Evolutionary conservation across 2,888 invertebrate species (phyloP), one percentile per base, ranked within the genome.

Genomic region (Sericinus montela): DNA sequence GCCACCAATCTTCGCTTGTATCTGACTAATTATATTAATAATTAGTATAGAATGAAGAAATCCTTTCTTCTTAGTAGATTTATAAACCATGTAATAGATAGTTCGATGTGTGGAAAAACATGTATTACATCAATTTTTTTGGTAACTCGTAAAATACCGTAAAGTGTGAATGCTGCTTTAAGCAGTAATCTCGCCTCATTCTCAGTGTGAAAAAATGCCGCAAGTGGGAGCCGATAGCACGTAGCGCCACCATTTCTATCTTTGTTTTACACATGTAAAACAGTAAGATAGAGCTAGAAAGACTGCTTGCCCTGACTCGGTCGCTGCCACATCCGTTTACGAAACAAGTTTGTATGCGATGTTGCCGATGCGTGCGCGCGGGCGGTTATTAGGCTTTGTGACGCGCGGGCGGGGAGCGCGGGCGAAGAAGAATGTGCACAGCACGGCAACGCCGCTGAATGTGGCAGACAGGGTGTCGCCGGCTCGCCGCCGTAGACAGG

Each of bases 391-490:
- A 75, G 72, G 69, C 68, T 63, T 61, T 70, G 53, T 64, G 65
- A 57, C 66, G 63, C 53, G 65, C 57, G 59, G 62, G 54, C 51
- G 62, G 74, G 78, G 79, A 78, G 84, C 70, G 77, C 82, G 79
- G 84, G 87, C 81, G 85, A 83, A 79, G 74, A 86, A 79, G 87
- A 86, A 84, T 91, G 90, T 65, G 88, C 73, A 72, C 70, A 63
- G 72, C 66, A 60, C 84, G 93, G 91, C 94, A 94, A 92, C 94
- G 81, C 57, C 75, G 93, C 90, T 87, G 92, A 92, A 93, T 93
- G 93, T 91, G 93, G 94, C 94, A 95, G 95, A 95, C 95, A 95
- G 94, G 94, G 94, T 95, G 95, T 95, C 95, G 95, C 95, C 95
- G 93, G 91, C 93, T 91, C 90, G 92, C 91, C 91, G 91, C 90